Evolutionary conservation across 1,140 invertebrate species (phyloP).

Genomic region (Ptiloglossa arizonensis): DNA sequence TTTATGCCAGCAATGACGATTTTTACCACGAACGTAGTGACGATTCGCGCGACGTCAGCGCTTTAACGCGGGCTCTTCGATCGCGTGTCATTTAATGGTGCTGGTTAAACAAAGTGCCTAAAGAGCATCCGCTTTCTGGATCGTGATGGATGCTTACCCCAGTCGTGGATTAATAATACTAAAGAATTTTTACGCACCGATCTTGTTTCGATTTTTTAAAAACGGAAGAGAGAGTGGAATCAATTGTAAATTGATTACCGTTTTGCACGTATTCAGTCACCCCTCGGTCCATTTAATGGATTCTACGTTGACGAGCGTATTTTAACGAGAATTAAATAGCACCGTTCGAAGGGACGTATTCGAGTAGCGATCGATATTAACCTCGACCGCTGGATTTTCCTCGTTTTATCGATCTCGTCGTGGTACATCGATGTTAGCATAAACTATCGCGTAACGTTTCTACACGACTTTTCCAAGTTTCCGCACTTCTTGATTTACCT

Average conservation of each 20-base stretch:
- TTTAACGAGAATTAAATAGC: conserved; percentile 55
- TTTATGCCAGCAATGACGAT: conserved; percentile 60
- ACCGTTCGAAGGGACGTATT: conserved; percentile 37
- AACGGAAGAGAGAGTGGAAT: conserved; percentile 21
- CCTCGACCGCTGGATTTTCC: background rate
- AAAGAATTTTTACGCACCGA: conserved; percentile 37
- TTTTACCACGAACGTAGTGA: conserved; percentile 27
- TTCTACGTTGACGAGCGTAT: conserved; percentile 37
- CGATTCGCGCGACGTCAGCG: background rate
- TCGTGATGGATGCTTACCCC: conserved; percentile 51
- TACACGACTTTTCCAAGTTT: conserved; percentile 56
- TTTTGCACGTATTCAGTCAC: conserved; percentile 39
- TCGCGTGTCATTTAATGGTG: conserved; percentile 61
- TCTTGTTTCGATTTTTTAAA: conserved; percentile 31
- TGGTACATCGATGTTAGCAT: conserved; percentile 58
- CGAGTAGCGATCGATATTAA: conserved; percentile 8
- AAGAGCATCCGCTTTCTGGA: conserved; percentile 57
- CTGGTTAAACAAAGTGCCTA: conserved; percentile 66
- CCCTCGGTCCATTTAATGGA: conserved; percentile 50
- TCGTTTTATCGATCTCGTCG: conserved; percentile 32
- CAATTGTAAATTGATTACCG: conserved; percentile 51
- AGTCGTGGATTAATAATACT: conserved; percentile 42
- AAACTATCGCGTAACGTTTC: conserved; percentile 53
- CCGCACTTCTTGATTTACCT: conserved; percentile 61
- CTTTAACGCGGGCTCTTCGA: conserved; percentile 24